phyloP scores from a whole-genome alignment of 2,888 invertebrate species.

The Nudaria mundana region DNA sequence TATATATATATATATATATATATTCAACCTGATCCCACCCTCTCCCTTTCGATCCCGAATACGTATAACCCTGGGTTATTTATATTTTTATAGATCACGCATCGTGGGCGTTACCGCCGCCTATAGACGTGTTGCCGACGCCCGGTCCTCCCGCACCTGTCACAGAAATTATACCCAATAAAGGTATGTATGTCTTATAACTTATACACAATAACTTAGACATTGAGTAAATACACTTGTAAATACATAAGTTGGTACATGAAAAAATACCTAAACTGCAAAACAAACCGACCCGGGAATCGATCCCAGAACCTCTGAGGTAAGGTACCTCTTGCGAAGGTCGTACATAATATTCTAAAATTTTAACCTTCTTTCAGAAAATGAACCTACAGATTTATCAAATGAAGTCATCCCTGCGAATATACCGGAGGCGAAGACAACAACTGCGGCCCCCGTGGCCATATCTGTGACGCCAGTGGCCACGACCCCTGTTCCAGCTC shows the following conservation, averaged over 20 bases:
- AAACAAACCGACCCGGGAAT: no score
- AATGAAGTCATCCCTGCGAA: constrained; percentile 8
- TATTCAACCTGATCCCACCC: no score
- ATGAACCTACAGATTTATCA: not conserved
- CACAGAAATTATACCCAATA: constrained; percentile 9
- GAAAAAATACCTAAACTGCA: no score
- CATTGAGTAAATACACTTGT: no score
- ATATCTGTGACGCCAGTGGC: constrained; percentile 16
- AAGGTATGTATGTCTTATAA: constrained; percentile 3
- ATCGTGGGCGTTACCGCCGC: constrained; percentile 24
- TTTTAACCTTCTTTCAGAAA: not conserved
- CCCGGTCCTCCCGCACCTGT: constrained; percentile 12
- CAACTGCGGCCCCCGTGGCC: constrained; percentile 16
- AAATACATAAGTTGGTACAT: no score
- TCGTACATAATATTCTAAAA: no score
- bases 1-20: no score
- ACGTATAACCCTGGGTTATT: no score
- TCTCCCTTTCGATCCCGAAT: no score
- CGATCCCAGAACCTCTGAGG: no score
- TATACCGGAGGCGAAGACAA: constrained; percentile 17
- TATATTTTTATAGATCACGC: constrained; percentile 23
- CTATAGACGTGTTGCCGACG: constrained; percentile 26
- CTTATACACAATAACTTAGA: no score
- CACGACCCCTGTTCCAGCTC: constrained; percentile 6
- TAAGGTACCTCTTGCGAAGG: no score